These are phyloP conservation scores for Drosophila sp. DNA, from an alignment of 1,140 invertebrate species.

Conservation along the genomic window DNA sequence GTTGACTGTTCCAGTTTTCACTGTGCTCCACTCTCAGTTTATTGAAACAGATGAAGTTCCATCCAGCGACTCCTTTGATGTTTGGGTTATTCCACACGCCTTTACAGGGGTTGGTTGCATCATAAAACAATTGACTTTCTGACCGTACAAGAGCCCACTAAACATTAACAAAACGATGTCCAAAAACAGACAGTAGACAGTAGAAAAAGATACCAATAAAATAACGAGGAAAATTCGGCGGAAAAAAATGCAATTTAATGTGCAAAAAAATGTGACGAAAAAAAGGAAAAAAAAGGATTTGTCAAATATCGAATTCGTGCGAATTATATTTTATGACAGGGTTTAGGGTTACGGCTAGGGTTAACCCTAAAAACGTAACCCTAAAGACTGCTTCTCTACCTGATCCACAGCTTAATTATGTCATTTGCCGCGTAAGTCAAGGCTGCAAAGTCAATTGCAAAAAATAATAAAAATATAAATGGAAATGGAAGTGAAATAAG, in stretches of 20 bases:
- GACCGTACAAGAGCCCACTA: slow-evolving; percentile 50
- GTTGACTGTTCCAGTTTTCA: neutral
- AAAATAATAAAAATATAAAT: slow-evolving; percentile 45
- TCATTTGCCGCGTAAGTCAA: slow-evolving; percentile 76
- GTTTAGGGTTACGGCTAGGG: slow-evolving; percentile 28
- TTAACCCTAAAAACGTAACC: slow-evolving; percentile 53
- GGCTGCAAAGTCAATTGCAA: slow-evolving; percentile 76
- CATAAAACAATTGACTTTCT: slow-evolving; percentile 79
- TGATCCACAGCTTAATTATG: slow-evolving; percentile 68
- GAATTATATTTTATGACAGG: slow-evolving; percentile 72
- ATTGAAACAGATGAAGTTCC: neutral
- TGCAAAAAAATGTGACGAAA: slow-evolving; percentile 28
- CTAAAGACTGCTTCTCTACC: slow-evolving; percentile 54
- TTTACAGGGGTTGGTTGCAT: slow-evolving; percentile 18
- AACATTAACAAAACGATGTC: slow-evolving; percentile 43
- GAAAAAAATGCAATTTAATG: slow-evolving; percentile 55
- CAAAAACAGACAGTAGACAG: slow-evolving; percentile 40
- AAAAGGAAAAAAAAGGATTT: slow-evolving; percentile 66
- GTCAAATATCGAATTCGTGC: slow-evolving; percentile 60
- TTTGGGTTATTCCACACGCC: neutral
- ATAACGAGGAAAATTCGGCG: slow-evolving; percentile 47
- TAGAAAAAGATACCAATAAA: slow-evolving; percentile 37
- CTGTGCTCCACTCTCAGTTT: neutral
- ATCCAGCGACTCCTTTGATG: neutral
- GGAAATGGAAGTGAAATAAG: slow-evolving; percentile 45